Evolutionary conservation across 2,888 invertebrate species (phyloP).

Genomic region (Eilema griseolum): DNA sequence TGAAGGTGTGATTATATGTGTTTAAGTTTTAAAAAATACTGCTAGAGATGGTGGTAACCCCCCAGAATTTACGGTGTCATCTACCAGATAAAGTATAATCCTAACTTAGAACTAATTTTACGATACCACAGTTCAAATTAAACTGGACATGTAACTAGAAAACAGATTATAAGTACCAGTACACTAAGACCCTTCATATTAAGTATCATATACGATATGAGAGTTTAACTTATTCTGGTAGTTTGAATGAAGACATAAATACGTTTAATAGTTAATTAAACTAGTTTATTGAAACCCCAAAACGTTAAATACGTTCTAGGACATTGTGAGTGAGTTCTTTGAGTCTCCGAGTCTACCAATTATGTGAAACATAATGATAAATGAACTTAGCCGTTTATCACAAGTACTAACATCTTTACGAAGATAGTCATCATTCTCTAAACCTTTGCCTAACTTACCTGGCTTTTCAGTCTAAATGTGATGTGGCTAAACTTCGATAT

Average conservation of each 20-base stretch:
- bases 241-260: not conserved
- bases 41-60: not conserved
- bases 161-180: not conserved
- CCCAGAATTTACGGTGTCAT: conserved; percentile 39
- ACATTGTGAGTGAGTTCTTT: not conserved
- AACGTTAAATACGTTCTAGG: not conserved
- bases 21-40: too few species aligned
- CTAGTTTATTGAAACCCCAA: not conserved
- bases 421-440: too few species aligned
- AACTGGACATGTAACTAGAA: conserved; percentile 7
- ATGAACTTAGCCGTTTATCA: too few species aligned
- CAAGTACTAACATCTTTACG: too few species aligned
- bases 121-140: not conserved
- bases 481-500: too few species aligned
- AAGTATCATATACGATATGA: not conserved
- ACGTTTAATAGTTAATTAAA: not conserved
- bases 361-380: not conserved
- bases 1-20: too few species aligned
- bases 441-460: too few species aligned
- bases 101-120: not conserved
- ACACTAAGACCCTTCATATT: not conserved
- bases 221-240: conserved; percentile 15
- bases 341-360: not conserved
- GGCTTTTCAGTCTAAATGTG: too few species aligned
- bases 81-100: conserved; percentile 1